Base-by-base conservation (phyloP, 2,888 invertebrate genomes). In the Troilus luridus region DNA sequence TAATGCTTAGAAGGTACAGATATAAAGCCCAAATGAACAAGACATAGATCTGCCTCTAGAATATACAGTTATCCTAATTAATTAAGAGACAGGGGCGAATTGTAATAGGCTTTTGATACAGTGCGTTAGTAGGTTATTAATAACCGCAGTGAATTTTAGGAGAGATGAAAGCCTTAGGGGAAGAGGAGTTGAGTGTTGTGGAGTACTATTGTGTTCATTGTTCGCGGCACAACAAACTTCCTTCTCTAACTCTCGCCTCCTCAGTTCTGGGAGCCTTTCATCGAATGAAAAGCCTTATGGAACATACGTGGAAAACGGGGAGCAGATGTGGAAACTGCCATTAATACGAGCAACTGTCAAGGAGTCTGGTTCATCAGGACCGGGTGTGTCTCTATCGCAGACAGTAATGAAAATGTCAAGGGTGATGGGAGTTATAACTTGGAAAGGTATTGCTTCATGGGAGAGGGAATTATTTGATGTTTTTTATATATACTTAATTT, bases 321-420 rank as follows among this genome's bases (percentile, higher is more conserved):
- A 77, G 41, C 72, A 77, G 72, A 27, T 77, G 72, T 24, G 72
- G 72, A 77, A 77, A 77, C 72, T 27, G 72, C 72, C 72, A 77
- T 77, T 77, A 77, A 77, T 77, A 77, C 41, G 27, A 77, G 72
- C 72, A 77, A 77, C 72, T 77, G 27, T 41, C 72, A 24, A 6
- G 24, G 24, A 12, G 24, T 27, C 12, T 77, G 19, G 41, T 77
- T 41, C 72, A 77, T 77, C 72, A 77, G 41, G 0, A 17, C 17
- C 72, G 41, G 72, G 17, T 27, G 41, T 17, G 72, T 77, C 72
- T 77, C 41, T 77, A 41, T 41, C 41, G 41, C 11, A 14, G 14
- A 27, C 27, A 0, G 7, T 41, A 77, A 41, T 41, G 72, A 77
- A 77, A 5, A 77, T 19, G 19, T 41, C 27, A 72, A 72, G 72